A percentile compares a stretch with the other conserved stretches of the same genome.
Conservation (phyloP, 2,888 invertebrate genomes). For the Mongoloraphidia duomilia region DNA sequence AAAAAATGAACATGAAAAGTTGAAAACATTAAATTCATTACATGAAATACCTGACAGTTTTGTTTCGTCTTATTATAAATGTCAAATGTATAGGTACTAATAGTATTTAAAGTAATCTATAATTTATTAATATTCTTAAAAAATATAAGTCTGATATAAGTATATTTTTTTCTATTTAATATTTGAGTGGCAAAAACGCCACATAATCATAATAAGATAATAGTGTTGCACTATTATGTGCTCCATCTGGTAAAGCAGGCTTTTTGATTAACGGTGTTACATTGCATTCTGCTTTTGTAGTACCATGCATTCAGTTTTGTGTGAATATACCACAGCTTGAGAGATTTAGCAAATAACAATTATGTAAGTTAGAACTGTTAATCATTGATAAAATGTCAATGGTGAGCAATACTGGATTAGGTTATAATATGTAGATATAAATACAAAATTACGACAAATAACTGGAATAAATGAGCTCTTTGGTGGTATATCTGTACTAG, state of each 20-base stretch:
- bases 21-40: too few relatives aligned
- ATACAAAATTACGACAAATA: conserved; percentile 21
- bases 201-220: too few relatives aligned
- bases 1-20: too few relatives aligned
- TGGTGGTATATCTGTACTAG: conserved; percentile 21
- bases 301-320: conserved; percentile 8
- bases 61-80: too few relatives aligned
- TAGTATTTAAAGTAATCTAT: too few relatives aligned
- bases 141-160: too few relatives aligned
- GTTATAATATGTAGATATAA: too few relatives aligned
- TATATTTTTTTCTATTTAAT: too few relatives aligned
- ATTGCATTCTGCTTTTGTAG: conserved; percentile 16
- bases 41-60: too few relatives aligned
- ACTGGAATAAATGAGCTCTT: conserved; percentile 17
- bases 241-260: conserved; percentile 18
- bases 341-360: conserved; percentile 10
- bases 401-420: conserved; percentile 17
- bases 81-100: too few relatives aligned
- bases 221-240: conserved; percentile 14
- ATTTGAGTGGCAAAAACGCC: too few relatives aligned
- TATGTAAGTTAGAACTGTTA: conserved; percentile 15
- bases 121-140: too few relatives aligned
- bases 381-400: conserved; percentile 25
- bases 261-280: conserved; percentile 15
- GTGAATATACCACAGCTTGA: conserved; percentile 3